These are phyloP conservation scores for Artemisiospiza belli DNA, from an alignment of 2,113 vertebrate genomes.

Conservation along the genomic window DNA sequence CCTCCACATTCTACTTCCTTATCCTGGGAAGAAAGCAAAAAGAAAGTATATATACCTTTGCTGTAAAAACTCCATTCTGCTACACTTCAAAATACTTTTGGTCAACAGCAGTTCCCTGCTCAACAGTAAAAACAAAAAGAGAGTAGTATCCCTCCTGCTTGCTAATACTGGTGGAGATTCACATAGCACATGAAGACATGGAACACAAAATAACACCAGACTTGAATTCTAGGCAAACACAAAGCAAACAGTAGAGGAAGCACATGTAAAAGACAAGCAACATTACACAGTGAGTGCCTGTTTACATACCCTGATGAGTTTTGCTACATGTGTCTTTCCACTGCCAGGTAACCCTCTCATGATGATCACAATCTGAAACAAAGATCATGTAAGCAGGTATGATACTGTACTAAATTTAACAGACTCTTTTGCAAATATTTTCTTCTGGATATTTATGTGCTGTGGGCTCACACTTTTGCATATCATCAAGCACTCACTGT, in stretches of 20 bases:
- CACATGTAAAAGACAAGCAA: not conserved
- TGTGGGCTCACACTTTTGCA: not conserved
- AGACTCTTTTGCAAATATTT: not conserved
- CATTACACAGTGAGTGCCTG: not conserved
- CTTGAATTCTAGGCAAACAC: not conserved
- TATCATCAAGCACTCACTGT: not conserved
- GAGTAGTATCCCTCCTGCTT: not conserved
- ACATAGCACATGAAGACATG: not conserved
- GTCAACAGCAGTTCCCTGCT: not conserved
- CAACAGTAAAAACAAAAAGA: not conserved
- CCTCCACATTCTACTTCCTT: constrained; percentile 98
- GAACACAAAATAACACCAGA: not conserved
- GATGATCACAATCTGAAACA: constrained; percentile 94
- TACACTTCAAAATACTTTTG: not conserved
- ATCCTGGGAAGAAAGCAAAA: constrained; percentile 79
- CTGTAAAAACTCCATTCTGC: not conserved
- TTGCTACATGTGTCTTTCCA: constrained; percentile 98
- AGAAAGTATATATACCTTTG: not conserved
- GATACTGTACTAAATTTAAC: not conserved
- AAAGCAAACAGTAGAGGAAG: not conserved
- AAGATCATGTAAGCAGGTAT: not conserved
- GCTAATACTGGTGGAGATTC: not conserved
- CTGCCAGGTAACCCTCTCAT: constrained; percentile 98
- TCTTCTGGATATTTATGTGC: not conserved
- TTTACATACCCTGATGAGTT: constrained; percentile 91